Base-by-base conservation (phyloP, 2,888 invertebrate species). In the Mimumesa dahlbomi region DNA sequence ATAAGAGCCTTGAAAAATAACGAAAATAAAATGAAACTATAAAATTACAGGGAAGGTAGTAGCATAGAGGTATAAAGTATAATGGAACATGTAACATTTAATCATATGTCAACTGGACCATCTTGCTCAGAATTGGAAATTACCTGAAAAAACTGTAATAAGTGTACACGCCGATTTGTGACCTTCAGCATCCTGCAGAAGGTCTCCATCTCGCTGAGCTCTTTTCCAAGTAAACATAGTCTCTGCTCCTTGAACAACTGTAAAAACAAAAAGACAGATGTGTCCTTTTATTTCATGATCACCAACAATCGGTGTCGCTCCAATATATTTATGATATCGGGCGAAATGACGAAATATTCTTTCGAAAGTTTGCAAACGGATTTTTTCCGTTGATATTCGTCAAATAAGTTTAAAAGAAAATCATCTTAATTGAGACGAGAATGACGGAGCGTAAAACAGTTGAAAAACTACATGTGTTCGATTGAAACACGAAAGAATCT, bases 131-230 rank as follows among this genome's bases (percentile, higher is more conserved):
- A n/a, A n/a, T n/a, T n/a, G n/a, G n/a, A 11, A 21, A 54, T 48
- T 79, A 93, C 93, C 92, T 94, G 94, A 88, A 95, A 95, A 85
- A 93, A 93, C 85, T 93, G 93, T 70, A 95, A 91, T 34, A 96
- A 90, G 62, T 93, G 90, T 59, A 93, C 90, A 77, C 94, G 92
- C 75, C 93, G 92, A 79, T 92, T 93, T 77, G 92, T 92, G 72
- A 94, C 93, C 81, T 93, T 93, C 71, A 96, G 90, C 87, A 95
- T 91, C 79, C 93, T 91, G 77, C 93, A 92, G 88, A 96, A 94
- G 52, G 93, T 92, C 69, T 93, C 92, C 84, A 95, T 87, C 85
- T 94, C 91, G 56, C 93, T 92, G 70, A 95, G 92, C 89, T 95
- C 95, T 65, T 92, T 89, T 40, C 92, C 93, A 64, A 96, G 90